These are phyloP conservation scores for Phyllostomus discolor DNA, from an alignment of 2,113 vertebrate species.

Conservation along the genomic window DNA sequence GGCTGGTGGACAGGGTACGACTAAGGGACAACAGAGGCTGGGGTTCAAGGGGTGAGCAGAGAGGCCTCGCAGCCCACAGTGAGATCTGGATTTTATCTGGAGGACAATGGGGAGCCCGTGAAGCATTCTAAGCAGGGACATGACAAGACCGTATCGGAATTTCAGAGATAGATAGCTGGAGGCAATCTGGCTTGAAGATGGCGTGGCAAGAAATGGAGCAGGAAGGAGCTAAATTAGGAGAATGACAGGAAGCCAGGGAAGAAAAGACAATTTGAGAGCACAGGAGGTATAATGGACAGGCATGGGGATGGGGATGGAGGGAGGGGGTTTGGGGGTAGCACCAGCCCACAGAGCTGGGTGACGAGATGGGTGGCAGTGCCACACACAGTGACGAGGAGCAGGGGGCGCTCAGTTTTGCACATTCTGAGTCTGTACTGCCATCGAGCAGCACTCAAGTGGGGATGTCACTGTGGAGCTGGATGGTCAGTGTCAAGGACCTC, in stretches of 20 bases:
- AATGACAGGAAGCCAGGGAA: not conserved
- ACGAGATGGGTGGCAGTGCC: not conserved
- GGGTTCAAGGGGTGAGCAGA: not conserved
- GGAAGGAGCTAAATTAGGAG: not conserved
- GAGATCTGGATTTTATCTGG: not conserved
- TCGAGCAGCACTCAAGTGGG: rapidly evolving
- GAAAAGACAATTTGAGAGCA: not conserved
- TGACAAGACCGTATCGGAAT: not conserved
- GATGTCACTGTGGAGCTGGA: not conserved
- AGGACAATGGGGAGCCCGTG: not conserved
- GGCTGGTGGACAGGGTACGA: too few relatives aligned
- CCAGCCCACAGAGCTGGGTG: not conserved
- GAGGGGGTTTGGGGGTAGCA: not conserved
- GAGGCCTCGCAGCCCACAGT: not conserved
- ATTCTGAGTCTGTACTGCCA: not conserved
- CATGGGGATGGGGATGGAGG: too few relatives aligned
- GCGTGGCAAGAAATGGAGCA: not conserved
- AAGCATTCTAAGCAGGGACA: not conserved
- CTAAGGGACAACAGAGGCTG: not conserved
- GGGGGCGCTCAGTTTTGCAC: not conserved
- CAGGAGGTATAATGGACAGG: not conserved
- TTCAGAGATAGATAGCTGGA: not conserved
- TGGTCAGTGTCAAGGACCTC: not conserved
- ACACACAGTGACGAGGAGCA: not conserved
- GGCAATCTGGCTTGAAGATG: not conserved